Conservation (phyloP, 1,140 invertebrate species). For the Geopemphigus sp. region DNA sequence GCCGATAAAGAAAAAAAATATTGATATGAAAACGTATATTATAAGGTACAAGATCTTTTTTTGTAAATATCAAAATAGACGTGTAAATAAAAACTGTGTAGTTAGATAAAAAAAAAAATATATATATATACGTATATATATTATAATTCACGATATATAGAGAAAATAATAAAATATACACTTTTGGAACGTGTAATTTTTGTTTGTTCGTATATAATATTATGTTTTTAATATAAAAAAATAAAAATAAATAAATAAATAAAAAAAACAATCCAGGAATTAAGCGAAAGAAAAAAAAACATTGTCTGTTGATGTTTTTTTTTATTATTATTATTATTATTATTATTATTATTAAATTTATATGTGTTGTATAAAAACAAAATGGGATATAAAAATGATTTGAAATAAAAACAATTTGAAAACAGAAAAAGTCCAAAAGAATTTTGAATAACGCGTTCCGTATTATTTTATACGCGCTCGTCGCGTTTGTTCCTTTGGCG, state of each 20-base stretch:
- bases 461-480: too few species aligned
- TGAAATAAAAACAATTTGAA: conserved; percentile 47
- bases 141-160: conserved; percentile 42
- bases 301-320: conserved; percentile 48
- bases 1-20: conserved; percentile 31
- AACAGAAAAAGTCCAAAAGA: conserved; percentile 24
- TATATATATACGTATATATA: neutral
- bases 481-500: too few species aligned
- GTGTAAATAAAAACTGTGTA: conserved; percentile 48
- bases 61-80: conserved; percentile 46
- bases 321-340: conserved; percentile 28
- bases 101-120: conserved; percentile 38
- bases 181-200: conserved; percentile 46
- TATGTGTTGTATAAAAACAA: conserved; percentile 48
- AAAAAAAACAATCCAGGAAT: conserved; percentile 43
- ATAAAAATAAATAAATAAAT: too few species aligned
- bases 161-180: conserved; percentile 43
- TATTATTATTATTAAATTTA: conserved; percentile 38
- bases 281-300: conserved; percentile 40
- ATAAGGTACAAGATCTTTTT: conserved; percentile 32
- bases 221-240: conserved; percentile 47
- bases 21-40: neutral
- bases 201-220: conserved; percentile 48
- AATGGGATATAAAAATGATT: conserved; percentile 46
- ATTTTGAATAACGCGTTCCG: neutral